phyloP scores from a whole-genome alignment of 2,888 invertebrate genomes.

The Macrophya alboannulata region DNA sequence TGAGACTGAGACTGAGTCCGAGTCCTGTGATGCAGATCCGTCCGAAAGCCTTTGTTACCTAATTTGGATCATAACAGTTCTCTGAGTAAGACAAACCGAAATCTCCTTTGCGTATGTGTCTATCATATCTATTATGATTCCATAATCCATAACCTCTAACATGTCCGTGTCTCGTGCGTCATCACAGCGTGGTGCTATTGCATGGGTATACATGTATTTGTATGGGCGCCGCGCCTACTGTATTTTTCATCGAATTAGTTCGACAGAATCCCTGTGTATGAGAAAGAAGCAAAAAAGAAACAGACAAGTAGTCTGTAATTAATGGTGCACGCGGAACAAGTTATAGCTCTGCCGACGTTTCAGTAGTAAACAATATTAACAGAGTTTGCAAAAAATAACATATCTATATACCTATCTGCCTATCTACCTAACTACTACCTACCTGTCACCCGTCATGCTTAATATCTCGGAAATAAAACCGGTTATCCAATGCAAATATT shows the following conservation, averaged over 20 bases:
- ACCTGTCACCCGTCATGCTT: neutral
- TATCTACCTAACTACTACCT: neutral
- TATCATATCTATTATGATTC: neutral
- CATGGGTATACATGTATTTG: neutral
- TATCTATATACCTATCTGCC: neutral
- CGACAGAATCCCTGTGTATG: neutral
- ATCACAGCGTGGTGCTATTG: neutral
- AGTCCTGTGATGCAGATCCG: slow-evolving; percentile 9
- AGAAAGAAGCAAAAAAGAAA: neutral
- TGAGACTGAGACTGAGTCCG: no score
- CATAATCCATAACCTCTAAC: neutral
- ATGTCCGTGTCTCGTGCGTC: slow-evolving; percentile 3
- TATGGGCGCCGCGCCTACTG: neutral
- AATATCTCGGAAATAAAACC: slow-evolving; percentile 2
- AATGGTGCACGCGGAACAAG: neutral
- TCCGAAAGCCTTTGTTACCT: slow-evolving; percentile 36
- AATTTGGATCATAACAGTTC: slow-evolving; percentile 38
- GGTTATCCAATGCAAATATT: slow-evolving; percentile 18
- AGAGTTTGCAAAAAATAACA: neutral
- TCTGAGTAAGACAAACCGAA: neutral
- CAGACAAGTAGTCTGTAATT: neutral
- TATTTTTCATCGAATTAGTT: neutral
- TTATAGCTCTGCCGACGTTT: neutral
- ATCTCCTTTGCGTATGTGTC: neutral
- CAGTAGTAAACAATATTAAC: neutral